Evolutionary conservation across 2,888 invertebrate genomes (phyloP).

Genomic region (Tinea semifulvella): DNA sequence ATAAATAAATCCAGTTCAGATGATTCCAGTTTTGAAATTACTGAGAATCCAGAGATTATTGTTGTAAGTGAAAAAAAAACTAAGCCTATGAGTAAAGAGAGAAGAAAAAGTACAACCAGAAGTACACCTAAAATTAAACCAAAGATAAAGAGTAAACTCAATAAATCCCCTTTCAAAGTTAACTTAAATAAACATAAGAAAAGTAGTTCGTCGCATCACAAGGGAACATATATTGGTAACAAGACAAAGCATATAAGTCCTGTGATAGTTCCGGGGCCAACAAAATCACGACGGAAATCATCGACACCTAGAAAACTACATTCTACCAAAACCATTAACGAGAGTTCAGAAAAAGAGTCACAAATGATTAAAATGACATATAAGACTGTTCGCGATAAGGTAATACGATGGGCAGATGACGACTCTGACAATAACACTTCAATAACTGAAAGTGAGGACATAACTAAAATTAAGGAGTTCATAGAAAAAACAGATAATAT

Average conservation of each 20-base stretch:
- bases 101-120: slow-evolving; percentile 22
- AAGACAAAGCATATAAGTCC: slow-evolving; percentile 20
- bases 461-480: slow-evolving; percentile 47
- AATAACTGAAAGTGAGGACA: slow-evolving; percentile 40
- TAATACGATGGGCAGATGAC: slow-evolving; percentile 51
- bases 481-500: slow-evolving; percentile 29
- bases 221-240: slow-evolving; percentile 27
- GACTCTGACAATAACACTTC: slow-evolving; percentile 30
- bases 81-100: slow-evolving; percentile 23
- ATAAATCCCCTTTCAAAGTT: slow-evolving; percentile 21
- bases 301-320: slow-evolving; percentile 57
- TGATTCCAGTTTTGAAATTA: slow-evolving; percentile 24
- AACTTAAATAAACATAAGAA: slow-evolving; percentile 16
- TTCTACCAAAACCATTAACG: slow-evolving; percentile 40
- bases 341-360: background rate
- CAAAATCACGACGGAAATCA: slow-evolving; percentile 58
- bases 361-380: background rate
- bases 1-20: slow-evolving; percentile 21
- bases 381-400: slow-evolving; percentile 18
- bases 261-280: slow-evolving; percentile 27
- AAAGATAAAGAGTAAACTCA: slow-evolving; percentile 2
- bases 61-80: slow-evolving; percentile 24
- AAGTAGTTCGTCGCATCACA: background rate
- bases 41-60: slow-evolving; percentile 19
- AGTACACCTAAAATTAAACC: slow-evolving; percentile 22